Percentiles rank a stretch among this genome's conserved stretches.
phyloP scores from a whole-genome alignment of 2,888 invertebrate genomes.

The Crioceris asparagi region DNA sequence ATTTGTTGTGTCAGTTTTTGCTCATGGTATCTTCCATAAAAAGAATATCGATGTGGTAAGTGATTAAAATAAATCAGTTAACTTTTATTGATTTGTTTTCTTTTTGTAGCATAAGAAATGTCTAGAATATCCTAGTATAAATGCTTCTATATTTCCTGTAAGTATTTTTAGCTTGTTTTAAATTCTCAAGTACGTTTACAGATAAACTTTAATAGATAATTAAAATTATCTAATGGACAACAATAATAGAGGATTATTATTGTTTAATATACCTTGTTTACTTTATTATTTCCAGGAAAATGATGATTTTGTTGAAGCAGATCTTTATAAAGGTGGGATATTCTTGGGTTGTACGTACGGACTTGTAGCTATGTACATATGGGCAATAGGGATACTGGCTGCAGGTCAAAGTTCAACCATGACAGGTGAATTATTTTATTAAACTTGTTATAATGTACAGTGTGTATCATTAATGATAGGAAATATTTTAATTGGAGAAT shows the following conservation, averaged over 20 bases:
- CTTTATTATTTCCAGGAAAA: constrained; percentile 35
- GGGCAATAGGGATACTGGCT: constrained; percentile 71
- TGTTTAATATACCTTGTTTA: constrained; percentile 6
- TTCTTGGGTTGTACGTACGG: constrained; percentile 69
- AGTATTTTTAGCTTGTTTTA: too few species aligned
- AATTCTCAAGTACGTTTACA: too few species aligned
- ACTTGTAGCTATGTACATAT: constrained; percentile 64
- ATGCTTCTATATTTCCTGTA: constrained; percentile 2
- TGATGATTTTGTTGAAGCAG: constrained; percentile 46
- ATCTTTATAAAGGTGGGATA: constrained; percentile 62
- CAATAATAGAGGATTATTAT: too few species aligned
- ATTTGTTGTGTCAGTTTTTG: constrained; percentile 80
- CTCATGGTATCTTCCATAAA: constrained; percentile 62
- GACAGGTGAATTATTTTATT: constrained; percentile 43
- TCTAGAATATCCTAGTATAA: constrained; percentile 18
- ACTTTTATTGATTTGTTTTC: too few species aligned
- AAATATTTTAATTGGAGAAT: too few species aligned
- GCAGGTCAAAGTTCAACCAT: constrained; percentile 76
- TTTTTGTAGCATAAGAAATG: too few species aligned
- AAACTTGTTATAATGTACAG: too few species aligned
- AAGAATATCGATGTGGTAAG: constrained; percentile 59
- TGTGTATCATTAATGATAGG: too few species aligned
- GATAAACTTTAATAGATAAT: too few species aligned
- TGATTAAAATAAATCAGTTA: constrained; percentile 15
- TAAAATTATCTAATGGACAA: neutral